Evolutionary conservation across 1,140 invertebrate genomes (phyloP).

Genomic region (Eupristina koningsbergeri): DNA sequence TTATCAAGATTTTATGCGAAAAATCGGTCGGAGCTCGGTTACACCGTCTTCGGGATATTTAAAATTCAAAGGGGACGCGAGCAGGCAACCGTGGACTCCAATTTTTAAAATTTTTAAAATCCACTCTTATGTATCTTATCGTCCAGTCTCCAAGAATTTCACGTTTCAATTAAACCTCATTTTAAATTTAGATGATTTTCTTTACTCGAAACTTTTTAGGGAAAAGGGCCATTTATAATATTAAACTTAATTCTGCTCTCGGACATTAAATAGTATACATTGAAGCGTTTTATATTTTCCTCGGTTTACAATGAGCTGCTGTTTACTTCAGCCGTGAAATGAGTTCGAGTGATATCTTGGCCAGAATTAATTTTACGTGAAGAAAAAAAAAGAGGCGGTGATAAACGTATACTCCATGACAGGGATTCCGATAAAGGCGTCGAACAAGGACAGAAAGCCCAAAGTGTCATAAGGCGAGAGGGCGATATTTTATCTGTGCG

Average conservation of each 20-base stretch:
- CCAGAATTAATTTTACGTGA: slow-evolving; percentile 5
- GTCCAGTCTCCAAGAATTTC: too few relatives aligned
- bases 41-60: too few relatives aligned
- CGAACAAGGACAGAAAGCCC: not conserved
- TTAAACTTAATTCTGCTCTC: not conserved
- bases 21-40: too few relatives aligned
- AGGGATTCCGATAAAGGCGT: not conserved
- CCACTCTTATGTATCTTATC: too few relatives aligned
- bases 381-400: not conserved
- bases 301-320: not conserved
- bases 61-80: too few relatives aligned
- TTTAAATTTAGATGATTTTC: too few relatives aligned
- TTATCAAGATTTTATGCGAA: too few relatives aligned
- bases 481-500: not conserved
- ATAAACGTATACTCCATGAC: not conserved
- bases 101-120: too few relatives aligned
- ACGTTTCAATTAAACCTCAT: too few relatives aligned
- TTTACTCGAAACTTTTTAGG: too few relatives aligned
- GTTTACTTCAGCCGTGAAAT: not conserved
- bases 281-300: not conserved
- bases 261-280: not conserved
- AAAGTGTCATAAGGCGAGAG: not conserved
- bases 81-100: too few relatives aligned
- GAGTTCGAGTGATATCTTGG: not conserved
- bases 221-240: not conserved